These are phyloP conservation scores for Menura novaehollandiae DNA, from an alignment of 2,113 vertebrate species.

Conservation along the genomic window DNA sequence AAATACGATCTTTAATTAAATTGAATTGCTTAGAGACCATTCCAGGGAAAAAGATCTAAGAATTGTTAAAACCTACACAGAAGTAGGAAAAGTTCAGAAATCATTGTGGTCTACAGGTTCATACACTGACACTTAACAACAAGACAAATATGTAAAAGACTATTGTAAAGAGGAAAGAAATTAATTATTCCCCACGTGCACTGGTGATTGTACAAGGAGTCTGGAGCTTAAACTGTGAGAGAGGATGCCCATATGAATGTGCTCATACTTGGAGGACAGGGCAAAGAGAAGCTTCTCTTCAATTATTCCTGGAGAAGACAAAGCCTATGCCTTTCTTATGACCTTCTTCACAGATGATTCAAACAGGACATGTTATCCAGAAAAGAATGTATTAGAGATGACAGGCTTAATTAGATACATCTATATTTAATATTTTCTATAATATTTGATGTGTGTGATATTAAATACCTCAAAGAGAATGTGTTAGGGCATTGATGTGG, in stretches of 20 bases:
- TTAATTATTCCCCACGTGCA: neutral
- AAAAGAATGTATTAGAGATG: neutral
- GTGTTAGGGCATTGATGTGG: neutral
- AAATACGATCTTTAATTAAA: neutral
- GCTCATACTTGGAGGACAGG: neutral
- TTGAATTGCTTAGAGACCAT: neutral
- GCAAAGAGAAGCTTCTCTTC: neutral
- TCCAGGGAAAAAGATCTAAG: neutral
- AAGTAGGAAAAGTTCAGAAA: neutral
- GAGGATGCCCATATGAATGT: fast-evolving
- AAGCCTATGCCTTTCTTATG: neutral
- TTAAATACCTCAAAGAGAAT: neutral
- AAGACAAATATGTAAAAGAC: neutral
- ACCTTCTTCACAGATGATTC: neutral
- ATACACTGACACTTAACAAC: neutral
- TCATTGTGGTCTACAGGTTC: neutral
- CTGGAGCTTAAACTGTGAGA: neutral
- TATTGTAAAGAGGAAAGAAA: neutral
- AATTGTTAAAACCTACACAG: neutral
- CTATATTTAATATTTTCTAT: neutral
- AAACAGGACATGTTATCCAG: neutral
- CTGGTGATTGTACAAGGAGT: neutral
- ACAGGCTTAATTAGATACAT: neutral
- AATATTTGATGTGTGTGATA: neutral
- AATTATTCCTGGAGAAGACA: neutral